phyloP scores from a whole-genome alignment of 2,888 invertebrate genomes.

The Lasioglossum lativentre region DNA sequence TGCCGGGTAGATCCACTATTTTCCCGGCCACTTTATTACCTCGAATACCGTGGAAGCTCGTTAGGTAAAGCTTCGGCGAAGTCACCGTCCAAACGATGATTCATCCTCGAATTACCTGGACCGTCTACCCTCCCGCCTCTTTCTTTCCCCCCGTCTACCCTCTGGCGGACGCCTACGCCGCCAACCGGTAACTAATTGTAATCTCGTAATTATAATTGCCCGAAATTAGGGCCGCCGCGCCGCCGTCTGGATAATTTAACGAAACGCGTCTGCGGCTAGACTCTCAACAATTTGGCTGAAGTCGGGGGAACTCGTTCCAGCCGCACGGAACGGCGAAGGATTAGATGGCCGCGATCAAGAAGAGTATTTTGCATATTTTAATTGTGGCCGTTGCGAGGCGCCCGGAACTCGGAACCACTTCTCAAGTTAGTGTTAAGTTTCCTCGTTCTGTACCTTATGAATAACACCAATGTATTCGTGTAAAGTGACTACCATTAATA shows the following conservation, averaged over 20 bases:
- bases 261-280: constrained; percentile 27
- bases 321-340: neutral
- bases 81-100: constrained; percentile 54
- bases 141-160: neutral
- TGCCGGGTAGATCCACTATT: constrained; percentile 31
- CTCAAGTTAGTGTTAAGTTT: neutral
- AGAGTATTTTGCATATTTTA: constrained; percentile 10
- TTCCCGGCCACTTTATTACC: constrained; percentile 62
- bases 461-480: neutral
- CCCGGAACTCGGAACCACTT: neutral
- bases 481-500: neutral
- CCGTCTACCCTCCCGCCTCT: constrained; percentile 17
- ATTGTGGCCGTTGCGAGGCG: neutral
- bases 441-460: neutral
- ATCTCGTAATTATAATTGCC: constrained; percentile 67
- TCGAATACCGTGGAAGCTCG: constrained; percentile 50
- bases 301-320: neutral
- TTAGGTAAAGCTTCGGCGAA: constrained; percentile 56
- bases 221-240: constrained; percentile 53
- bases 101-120: constrained; percentile 54
- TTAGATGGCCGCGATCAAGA: neutral
- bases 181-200: constrained; percentile 61
- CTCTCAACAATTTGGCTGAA: neutral
- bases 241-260: constrained; percentile 54
- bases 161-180: constrained; percentile 24